Base-by-base conservation (phyloP, 2,888 invertebrate genomes). In the Diaprepes abbreviatus region DNA sequence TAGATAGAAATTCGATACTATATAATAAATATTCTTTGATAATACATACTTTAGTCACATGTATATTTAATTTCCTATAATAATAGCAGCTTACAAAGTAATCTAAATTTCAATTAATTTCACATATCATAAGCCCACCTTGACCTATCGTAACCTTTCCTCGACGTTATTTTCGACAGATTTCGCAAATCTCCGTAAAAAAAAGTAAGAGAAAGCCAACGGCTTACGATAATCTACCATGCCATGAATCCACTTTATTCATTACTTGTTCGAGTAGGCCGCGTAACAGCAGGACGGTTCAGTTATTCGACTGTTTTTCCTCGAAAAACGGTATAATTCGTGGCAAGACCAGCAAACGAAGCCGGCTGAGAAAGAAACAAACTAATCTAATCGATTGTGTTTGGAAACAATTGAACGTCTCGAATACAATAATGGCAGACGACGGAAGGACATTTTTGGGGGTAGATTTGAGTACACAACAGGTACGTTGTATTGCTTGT, bases 391-490 rank as follows among this genome's bases (percentile, higher is more conserved):
- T 50, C 40, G 31, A 50, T 62, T 50, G 36, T 38, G 28, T 50
- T 19, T n/a, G 17, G 19, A 35, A 35, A 50, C 36, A 24, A 24
- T 24, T 24, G 24, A 36, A 36, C 17, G 19, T 54, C 19, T 17
- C 19, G 19, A 54, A 54, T 17, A 54, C 10, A n/a, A 35, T 10
- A 35, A 40, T 21, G 48, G 36, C 35, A 48, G 28, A 70, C 65
- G 36, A 40, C 48, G 76, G 76, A 50, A 77, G 79, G 60, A 90
- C 90, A 76, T 94, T 91, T 86, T 87, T 95, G 79, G 94, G 94
- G 67, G 88, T 95, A 78, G 95, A 95, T 87, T 89, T 94, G 81
- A 94, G 94, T 83, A 94, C 95, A 16, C 94, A 95, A 85, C 92
- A 93, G 90, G 94, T 93, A 85, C 68, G 74, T 66, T n/a, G 7